A percentile compares a stretch with the other conserved stretches of the same genome.
Evolutionary conservation across 2,888 invertebrate species (phyloP).

Genomic region (Rapana venosa): DNA sequence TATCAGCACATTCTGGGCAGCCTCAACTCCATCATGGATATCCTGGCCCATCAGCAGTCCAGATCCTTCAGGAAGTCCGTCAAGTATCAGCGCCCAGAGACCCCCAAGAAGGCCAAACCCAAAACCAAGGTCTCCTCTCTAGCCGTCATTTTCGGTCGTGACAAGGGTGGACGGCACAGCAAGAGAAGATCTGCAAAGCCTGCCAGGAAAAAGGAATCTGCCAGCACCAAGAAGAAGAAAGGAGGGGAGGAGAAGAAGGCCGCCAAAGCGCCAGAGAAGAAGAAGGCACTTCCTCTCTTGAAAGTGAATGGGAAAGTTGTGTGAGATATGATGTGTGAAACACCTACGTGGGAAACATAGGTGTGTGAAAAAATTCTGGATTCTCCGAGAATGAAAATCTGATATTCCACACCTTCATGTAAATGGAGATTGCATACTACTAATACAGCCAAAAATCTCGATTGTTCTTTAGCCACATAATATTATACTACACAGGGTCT

Average conservation of each 20-base stretch:
- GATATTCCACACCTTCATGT: too few species aligned
- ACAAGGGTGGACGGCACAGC: not conserved
- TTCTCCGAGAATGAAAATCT: too few species aligned
- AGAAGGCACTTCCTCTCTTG: not conserved
- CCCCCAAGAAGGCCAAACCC: constrained; percentile 42
- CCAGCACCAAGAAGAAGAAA: constrained; percentile 27
- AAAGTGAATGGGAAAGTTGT: constrained; percentile 32
- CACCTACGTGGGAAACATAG: too few species aligned
- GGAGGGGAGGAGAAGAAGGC: constrained; percentile 16
- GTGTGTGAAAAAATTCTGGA: too few species aligned
- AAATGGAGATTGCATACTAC: too few species aligned
- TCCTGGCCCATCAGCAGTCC: constrained; percentile 63
- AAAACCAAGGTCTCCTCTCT: constrained; percentile 61
- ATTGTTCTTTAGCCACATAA: too few species aligned
- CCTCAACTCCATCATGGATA: constrained; percentile 62
- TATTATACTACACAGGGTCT: too few species aligned
- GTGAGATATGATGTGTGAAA: not conserved
- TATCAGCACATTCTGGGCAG: constrained; percentile 56
- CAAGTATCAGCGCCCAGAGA: constrained; percentile 53
- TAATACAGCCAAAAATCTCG: too few species aligned
- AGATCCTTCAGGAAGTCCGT: constrained; percentile 67
- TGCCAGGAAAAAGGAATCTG: constrained; percentile 13
- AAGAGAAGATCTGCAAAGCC: not conserved
- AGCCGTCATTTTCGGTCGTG: constrained; percentile 65
- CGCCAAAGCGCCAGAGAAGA: not conserved